phyloP scores from a whole-genome alignment of 2,888 invertebrate genomes.

The Melinopterus prodromus region DNA sequence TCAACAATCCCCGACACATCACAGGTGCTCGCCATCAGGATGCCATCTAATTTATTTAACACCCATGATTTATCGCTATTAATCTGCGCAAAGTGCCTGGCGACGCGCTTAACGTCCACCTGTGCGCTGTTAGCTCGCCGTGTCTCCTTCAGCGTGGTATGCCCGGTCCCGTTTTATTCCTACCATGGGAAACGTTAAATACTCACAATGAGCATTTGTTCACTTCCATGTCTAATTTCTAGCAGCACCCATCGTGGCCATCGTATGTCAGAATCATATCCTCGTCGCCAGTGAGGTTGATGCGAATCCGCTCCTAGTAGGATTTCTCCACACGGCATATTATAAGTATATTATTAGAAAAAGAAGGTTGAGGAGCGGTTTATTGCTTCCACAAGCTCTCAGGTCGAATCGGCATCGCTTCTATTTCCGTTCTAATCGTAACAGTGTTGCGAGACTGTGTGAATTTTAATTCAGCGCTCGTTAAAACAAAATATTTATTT shows the following conservation, averaged over 20 bases:
- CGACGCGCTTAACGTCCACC: background rate
- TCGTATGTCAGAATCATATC: too few relatives aligned
- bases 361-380: slow-evolving; percentile 21
- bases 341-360: slow-evolving; percentile 22
- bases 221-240: too few relatives aligned
- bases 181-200: background rate
- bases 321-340: slow-evolving; percentile 22
- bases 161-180: background rate
- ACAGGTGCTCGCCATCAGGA: slow-evolving; percentile 4
- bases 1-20: background rate
- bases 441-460: slow-evolving; percentile 4
- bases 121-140: background rate
- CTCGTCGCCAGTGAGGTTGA: background rate
- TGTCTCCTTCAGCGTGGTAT: background rate
- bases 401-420: slow-evolving; percentile 6
- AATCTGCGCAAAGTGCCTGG: background rate
- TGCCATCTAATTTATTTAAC: background rate
- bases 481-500: slow-evolving; percentile 9
- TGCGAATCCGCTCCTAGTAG: background rate
- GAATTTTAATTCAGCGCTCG: background rate
- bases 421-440: slow-evolving; percentile 23
- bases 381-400: slow-evolving; percentile 8
- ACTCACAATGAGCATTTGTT: too few relatives aligned
- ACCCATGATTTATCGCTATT: background rate
- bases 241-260: too few relatives aligned